Evolutionary conservation across 2,888 invertebrate species (phyloP), one percentile per base, ranked within the genome.

Genomic region (Parnassius orleans): DNA sequence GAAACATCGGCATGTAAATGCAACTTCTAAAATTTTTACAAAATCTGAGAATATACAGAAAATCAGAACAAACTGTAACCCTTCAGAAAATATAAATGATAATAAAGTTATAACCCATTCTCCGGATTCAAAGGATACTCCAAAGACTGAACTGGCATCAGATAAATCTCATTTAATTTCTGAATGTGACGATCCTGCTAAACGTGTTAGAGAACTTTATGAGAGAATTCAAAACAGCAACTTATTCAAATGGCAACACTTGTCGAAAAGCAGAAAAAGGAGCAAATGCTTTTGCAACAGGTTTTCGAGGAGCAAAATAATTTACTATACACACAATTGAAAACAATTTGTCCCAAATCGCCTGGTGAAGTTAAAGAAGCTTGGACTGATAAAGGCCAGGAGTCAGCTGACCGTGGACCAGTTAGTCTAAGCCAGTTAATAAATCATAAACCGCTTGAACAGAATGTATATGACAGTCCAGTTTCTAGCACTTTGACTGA

Each of bases 241-340:
- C 90, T 94, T 9, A 82, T 90, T 48, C 93, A 95, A 76, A 93
- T 95, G 92, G 83, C 92, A 0, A 92, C 90, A 59, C 78, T 95
- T 57, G 87, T 95, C 3, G 92, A 93, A 46, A 93, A 94, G 61
- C 95, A 95, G 74, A 93, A 93, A 64, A 88, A 86, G 55, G 95
- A 95, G 73, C 95, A 95, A 71, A 79, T 91, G 54, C 80, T 92
- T 41, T 82, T 95, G 68, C 94, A 94, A 70, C 90, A 93, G 71
- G 91, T 93, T 52, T 95, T 95, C 70, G 94, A 95, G 67, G 92
- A 93, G 56, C 95, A 95, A 74, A 94, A 95, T 73, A 90, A 89
- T 65, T 78, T 93, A 63, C 80, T 95, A 1, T 86, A 93, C 79
- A 91, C 83, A 58, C 90, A 90, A 66, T 69, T 90, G 15, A 90